Percentiles rank a stretch among this genome's conserved stretches.
Evolutionary conservation across 1,140 invertebrate genomes (phyloP).

Genomic region (Gryllus bimaculatus): DNA sequence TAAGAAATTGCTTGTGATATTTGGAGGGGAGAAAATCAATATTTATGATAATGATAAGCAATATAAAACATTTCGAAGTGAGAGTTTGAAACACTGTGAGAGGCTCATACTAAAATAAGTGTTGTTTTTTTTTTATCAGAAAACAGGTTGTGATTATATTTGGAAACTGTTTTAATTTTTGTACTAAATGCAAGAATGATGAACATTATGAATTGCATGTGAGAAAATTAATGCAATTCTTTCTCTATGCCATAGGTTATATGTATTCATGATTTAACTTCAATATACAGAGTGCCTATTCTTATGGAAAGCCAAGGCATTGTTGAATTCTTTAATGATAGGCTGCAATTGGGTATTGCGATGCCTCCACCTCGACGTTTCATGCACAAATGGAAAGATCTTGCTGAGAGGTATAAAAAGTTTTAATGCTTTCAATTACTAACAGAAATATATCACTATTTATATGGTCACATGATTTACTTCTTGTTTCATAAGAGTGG

Average conservation of each 20-base stretch:
- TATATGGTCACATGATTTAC: neutral
- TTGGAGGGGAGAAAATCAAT: no score
- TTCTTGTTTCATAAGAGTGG: slow-evolving; percentile 43
- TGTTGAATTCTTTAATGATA: slow-evolving; percentile 73
- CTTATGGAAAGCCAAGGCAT: slow-evolving; percentile 87
- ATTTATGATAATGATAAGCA: no score
- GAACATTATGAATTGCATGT: no score
- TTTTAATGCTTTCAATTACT: neutral
- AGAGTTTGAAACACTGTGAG: no score
- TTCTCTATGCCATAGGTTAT: slow-evolving; percentile 59
- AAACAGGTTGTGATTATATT: no score
- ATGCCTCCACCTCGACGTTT: slow-evolving; percentile 56
- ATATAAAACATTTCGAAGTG: no score
- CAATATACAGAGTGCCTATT: slow-evolving; percentile 92
- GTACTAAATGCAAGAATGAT: no score
- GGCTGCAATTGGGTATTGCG: slow-evolving; percentile 65
- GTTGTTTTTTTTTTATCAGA: no score
- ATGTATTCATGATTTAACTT: slow-evolving; percentile 87
- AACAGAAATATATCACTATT: neutral
- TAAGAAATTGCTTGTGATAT: no score
- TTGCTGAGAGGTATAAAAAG: slow-evolving; percentile 56
- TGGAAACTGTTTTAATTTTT: no score
- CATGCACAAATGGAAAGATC: slow-evolving; percentile 82
- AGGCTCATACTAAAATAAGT: no score
- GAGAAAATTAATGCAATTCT: neutral